Conservation (phyloP, 1,140 invertebrate species). For the Sminthurides bifidus region DNA sequence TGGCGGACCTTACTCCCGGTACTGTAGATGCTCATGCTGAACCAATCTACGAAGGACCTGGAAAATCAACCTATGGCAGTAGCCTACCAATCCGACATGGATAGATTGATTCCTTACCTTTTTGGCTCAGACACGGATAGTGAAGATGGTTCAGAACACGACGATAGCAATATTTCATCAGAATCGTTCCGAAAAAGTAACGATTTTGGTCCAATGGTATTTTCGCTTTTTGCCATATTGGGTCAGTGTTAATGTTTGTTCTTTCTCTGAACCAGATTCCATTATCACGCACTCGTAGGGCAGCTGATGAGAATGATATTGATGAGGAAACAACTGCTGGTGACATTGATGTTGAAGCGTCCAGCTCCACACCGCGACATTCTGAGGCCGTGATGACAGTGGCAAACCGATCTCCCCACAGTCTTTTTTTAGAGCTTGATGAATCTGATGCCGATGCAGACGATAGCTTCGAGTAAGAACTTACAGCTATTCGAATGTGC, state of each 20-base stretch:
- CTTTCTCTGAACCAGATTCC: not conserved
- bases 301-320: slow-evolving; percentile 14
- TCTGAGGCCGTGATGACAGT: not conserved
- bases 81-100: not conserved
- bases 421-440: not conserved
- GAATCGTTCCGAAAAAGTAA: not conserved
- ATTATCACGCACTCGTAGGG: not conserved
- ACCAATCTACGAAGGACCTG: not conserved
- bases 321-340: slow-evolving; percentile 12
- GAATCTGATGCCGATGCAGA: not conserved
- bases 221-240: not conserved
- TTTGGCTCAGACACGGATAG: not conserved
- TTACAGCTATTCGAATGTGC: too few species aligned
- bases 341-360: slow-evolving; percentile 6
- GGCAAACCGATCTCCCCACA: not conserved
- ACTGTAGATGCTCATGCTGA: not conserved
- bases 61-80: not conserved
- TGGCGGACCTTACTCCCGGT: not conserved
- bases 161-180: not conserved
- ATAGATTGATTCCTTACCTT: not conserved
- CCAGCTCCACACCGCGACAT: not conserved
- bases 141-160: slow-evolving; percentile 3
- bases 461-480: not conserved
- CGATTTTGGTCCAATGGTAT: not conserved
- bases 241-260: not conserved